Evolutionary conservation across 2,888 invertebrate genomes (phyloP), one percentile per base, ranked within the genome.

Genomic region (Lasioglossum pauxillum): DNA sequence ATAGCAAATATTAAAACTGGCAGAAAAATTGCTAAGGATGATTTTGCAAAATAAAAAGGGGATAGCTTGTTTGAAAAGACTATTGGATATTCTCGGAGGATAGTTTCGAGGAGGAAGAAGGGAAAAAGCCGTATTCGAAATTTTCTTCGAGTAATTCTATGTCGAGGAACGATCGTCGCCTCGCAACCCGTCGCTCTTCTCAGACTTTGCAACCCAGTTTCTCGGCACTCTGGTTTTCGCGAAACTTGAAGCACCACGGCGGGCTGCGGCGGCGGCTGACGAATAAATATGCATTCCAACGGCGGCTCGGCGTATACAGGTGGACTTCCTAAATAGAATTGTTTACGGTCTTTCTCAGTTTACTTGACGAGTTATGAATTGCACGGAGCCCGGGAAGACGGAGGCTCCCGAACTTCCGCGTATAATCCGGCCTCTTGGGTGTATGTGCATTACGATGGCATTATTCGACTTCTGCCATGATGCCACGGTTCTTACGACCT

Each of bases 181-280:
- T 69, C 77, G 27, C 77, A 72, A 57, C 73, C 31, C 75, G 69
- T 27, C 38, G 69, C 49, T 49, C 41, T 53, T 75, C 69, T 27
- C n/a, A 44, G 78, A 57, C 78, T 75, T 72, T 83, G 78, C 83
- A 78, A 67, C 84, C 84, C 78, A 84, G 74, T 83, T 84, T 77
- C 57, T 19, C 38, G 38, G 7, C 75, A 71, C n/a, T 35, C 74
- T 27, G 23, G 23, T 23, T 31, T 53, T 53, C 53, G 53, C n/a
- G 41, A 44, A 69, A 78, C 67, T 82, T 64, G 35, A 44, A 64
- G 16, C 41, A 67, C 41, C 31, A 19, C 23, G 23, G 44, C 31
- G 60, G n/a, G 12, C n/a, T 12, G 12, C n/a, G n/a, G 27, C 64
- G 27, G 64, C 31, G 64, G 16, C 49, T n/a, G 7, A 74, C 74